phyloP scores from a whole-genome alignment of 2,113 vertebrate species.

The Rana temporaria region DNA sequence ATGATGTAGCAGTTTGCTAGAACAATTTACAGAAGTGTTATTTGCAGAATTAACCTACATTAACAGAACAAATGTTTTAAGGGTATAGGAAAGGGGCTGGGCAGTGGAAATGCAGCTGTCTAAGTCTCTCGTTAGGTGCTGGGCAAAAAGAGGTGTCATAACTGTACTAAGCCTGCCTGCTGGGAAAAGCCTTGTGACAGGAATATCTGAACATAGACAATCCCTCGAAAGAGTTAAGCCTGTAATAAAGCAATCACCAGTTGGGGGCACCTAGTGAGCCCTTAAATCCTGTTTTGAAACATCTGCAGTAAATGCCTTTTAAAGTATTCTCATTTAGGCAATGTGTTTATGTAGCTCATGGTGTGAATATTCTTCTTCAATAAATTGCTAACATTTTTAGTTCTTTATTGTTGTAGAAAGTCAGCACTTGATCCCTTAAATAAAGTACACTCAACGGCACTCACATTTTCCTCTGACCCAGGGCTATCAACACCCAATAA shows the following conservation, averaged over 20 bases:
- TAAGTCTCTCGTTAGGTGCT: conserved; percentile 69
- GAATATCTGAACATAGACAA: conserved; percentile 79
- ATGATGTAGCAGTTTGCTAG: conserved; percentile 97
- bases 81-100: conserved; percentile 80
- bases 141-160: conserved; percentile 80
- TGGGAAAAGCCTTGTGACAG: conserved; percentile 82
- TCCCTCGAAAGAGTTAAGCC: conserved; percentile 79
- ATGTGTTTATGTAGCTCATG: conserved; percentile 82
- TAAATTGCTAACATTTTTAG: conserved; percentile 72
- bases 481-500: conserved; percentile 40
- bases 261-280: conserved; percentile 79
- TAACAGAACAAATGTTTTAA: conserved; percentile 88
- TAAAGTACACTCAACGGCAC: conserved; percentile 41
- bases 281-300: conserved; percentile 81
- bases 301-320: conserved; percentile 80
- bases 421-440: conserved; percentile 63
- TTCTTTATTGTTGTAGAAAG: conserved; percentile 70
- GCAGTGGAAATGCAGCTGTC: conserved; percentile 87
- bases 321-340: conserved; percentile 81
- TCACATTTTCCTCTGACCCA: conserved; percentile 50
- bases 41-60: conserved; percentile 96
- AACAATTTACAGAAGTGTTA: conserved; percentile 97
- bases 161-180: conserved; percentile 82
- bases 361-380: conserved; percentile 75
- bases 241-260: conserved; percentile 75